These are phyloP conservation scores for Porites australiensis DNA, from an alignment of 64 coral and sea anemone genomes.

Conservation along the genomic window DNA sequence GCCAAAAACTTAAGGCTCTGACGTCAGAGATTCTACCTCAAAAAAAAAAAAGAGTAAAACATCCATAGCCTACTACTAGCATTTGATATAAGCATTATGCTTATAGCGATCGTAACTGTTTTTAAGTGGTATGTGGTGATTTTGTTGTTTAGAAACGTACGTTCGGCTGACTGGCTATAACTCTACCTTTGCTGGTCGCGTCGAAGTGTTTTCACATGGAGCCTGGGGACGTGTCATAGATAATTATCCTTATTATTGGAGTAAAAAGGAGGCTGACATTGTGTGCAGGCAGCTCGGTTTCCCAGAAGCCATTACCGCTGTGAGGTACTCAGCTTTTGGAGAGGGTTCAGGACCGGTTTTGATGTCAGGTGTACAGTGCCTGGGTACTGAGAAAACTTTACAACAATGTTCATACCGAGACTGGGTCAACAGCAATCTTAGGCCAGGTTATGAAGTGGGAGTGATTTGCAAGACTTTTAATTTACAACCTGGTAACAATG, in stretches of 20 bases:
- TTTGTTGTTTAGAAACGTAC: neutral
- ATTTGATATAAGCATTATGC: too few relatives aligned
- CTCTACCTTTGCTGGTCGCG: neutral
- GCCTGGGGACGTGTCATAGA: neutral
- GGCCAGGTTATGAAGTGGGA: neutral
- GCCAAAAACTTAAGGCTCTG: too few relatives aligned
- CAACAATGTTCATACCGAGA: neutral
- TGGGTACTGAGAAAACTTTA: conserved; percentile 4
- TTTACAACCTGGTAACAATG: too few relatives aligned
- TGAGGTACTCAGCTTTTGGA: neutral
- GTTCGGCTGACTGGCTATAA: neutral
- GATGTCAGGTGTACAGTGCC: neutral
- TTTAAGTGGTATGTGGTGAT: too few relatives aligned
- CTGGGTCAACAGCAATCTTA: neutral
- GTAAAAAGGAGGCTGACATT: neutral
- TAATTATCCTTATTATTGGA: neutral
- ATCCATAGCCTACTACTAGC: too few relatives aligned
- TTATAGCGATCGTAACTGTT: too few relatives aligned
- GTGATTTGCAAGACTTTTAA: conserved; percentile 11
- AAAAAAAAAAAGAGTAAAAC: too few relatives aligned
- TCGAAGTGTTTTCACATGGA: conserved; percentile 18
- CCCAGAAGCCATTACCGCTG: neutral
- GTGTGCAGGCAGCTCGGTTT: conserved; percentile 28
- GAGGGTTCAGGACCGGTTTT: neutral
- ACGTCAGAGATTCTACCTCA: too few relatives aligned